Percentiles rank a stretch among this genome's conserved stretches.
Evolutionary conservation across 2,113 vertebrate genomes (phyloP).

Genomic region (Rutilus rutilus): DNA sequence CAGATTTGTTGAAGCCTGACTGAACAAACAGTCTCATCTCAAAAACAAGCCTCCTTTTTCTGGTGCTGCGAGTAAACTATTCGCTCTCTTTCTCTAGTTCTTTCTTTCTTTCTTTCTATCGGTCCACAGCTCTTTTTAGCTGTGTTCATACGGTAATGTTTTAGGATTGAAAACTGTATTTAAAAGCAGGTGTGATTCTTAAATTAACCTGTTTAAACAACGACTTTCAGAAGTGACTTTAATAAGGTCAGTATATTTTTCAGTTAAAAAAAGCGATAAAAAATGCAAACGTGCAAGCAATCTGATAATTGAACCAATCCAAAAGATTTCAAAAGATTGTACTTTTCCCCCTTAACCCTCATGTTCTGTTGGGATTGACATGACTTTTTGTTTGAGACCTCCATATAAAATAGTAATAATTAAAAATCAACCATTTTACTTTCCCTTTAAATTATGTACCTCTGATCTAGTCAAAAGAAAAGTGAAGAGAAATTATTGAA

Average conservation of each 20-base stretch:
- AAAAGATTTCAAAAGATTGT: too few species aligned
- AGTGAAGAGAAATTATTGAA: too few species aligned
- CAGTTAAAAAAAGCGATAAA: not conserved
- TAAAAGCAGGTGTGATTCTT: not conserved
- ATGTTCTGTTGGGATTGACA: too few species aligned
- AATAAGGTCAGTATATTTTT: not conserved
- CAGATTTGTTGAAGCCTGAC: conserved; percentile 48
- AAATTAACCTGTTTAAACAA: not conserved
- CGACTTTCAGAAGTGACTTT: not conserved
- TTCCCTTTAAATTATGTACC: too few species aligned
- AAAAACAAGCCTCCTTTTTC: conserved; percentile 38
- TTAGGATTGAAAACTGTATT: not conserved
- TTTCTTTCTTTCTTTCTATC: not conserved
- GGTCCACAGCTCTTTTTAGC: conserved; percentile 6
- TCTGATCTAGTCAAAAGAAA: too few species aligned
- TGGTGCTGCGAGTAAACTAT: not conserved
- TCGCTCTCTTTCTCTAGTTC: not conserved
- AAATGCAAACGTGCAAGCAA: not conserved
- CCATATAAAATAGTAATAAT: too few species aligned
- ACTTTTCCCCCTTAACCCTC: too few species aligned
- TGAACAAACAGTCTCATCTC: conserved; percentile 50
- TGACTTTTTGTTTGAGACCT: too few species aligned
- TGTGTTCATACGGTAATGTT: not conserved
- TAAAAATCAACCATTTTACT: too few species aligned
- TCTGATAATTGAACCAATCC: not conserved